Conservation (phyloP, 2,113 vertebrate genomes). For the Ameiurus melas region DNA sequence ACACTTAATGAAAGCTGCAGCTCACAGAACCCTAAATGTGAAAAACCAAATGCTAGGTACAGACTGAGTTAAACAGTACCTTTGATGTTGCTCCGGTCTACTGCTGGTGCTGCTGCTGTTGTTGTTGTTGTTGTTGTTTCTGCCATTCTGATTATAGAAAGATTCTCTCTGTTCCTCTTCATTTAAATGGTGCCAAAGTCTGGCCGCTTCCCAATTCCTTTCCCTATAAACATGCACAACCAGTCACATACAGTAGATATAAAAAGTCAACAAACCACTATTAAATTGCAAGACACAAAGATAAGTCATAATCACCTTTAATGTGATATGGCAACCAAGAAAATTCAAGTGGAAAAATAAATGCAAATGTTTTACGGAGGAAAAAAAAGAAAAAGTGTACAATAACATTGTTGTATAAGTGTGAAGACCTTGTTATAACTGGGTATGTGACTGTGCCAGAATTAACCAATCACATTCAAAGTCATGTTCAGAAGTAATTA, state of each 20-base stretch:
- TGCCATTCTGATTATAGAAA: conserved; percentile 74
- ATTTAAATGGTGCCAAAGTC: conserved; percentile 77
- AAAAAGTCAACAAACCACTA: not conserved
- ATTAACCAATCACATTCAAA: not conserved
- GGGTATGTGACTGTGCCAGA: not conserved
- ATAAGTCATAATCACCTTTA: no score
- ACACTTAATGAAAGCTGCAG: not conserved
- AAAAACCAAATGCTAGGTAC: not conserved
- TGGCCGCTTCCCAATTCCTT: conserved; percentile 46
- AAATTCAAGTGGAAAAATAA: not conserved
- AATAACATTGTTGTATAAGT: not conserved
- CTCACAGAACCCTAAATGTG: not conserved
- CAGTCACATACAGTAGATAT: not conserved
- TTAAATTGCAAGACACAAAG: not conserved
- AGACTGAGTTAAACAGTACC: not conserved
- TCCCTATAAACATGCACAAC: conserved; percentile 69
- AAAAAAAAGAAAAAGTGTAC: not conserved
- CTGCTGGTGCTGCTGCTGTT: conserved; percentile 55
- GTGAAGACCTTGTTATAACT: not conserved
- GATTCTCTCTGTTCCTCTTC: conserved; percentile 68
- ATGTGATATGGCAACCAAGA: not conserved
- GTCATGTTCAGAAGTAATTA: not conserved
- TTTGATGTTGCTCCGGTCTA: conserved; percentile 40
- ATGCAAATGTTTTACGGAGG: not conserved
- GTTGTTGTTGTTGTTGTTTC: conserved; percentile 75